phyloP scores from a whole-genome alignment of 2,113 vertebrate genomes.

The Athene noctua region DNA sequence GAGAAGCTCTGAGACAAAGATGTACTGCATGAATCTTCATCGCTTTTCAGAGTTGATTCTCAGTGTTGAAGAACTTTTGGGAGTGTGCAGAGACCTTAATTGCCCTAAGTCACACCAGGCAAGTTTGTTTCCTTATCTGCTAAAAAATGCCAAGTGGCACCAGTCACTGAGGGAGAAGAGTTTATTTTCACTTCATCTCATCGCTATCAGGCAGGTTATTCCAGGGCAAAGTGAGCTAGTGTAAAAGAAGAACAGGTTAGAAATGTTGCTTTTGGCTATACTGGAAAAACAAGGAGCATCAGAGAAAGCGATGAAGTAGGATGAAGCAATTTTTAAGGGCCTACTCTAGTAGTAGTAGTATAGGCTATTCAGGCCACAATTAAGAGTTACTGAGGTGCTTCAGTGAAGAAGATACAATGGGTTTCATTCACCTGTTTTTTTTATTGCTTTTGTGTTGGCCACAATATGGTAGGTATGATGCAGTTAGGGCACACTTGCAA shows the following conservation, averaged over 20 bases:
- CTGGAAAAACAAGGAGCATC: not conserved
- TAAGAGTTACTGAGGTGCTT: not conserved
- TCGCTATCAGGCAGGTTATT: not conserved
- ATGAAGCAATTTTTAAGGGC: not conserved
- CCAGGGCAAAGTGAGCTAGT: not conserved
- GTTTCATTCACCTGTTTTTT: not conserved
- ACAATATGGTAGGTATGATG: not conserved
- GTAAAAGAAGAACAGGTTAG: not conserved
- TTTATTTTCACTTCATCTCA: not conserved
- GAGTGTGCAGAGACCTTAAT: not conserved
- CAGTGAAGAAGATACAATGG: not conserved
- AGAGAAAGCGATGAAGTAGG: not conserved
- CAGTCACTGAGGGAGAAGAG: not conserved
- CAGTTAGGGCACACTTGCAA: not conserved
- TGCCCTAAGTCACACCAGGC: not conserved
- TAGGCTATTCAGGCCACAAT: not conserved
- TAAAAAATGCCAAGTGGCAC: not conserved
- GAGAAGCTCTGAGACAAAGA: not conserved
- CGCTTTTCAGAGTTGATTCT: not conserved
- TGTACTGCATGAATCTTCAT: not conserved
- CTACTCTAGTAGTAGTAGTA: not conserved
- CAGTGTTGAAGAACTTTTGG: not conserved
- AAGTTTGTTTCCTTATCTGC: not conserved
- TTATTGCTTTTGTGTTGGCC: not conserved
- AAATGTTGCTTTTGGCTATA: not conserved